Evolutionary conservation across 2,888 invertebrate species (phyloP).

Genomic region (Timandra comae): DNA sequence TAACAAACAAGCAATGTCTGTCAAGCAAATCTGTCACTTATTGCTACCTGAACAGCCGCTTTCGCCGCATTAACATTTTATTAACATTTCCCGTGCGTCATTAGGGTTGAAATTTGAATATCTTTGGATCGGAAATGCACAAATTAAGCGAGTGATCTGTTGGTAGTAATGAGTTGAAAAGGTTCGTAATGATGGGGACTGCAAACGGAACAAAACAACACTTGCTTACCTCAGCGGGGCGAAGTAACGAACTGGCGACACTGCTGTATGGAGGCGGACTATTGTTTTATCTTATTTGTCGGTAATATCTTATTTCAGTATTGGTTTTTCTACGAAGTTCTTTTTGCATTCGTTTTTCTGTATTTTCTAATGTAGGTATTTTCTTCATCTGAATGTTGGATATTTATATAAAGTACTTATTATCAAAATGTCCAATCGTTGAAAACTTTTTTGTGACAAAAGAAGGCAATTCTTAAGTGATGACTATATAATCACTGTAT

Average conservation of each 20-base stretch:
- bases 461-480: too few species aligned
- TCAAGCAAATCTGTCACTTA: slow-evolving; percentile 77
- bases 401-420: too few species aligned
- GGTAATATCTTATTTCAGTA: too few species aligned
- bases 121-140: slow-evolving; percentile 75
- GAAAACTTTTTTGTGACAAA: too few species aligned
- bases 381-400: too few species aligned
- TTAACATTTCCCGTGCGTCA: slow-evolving; percentile 73
- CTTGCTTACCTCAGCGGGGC: slow-evolving; percentile 61
- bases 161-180: slow-evolving; percentile 69
- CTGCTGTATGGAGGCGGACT: slow-evolving; percentile 37
- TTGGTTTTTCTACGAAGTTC: too few species aligned
- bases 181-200: slow-evolving; percentile 68
- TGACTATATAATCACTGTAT: too few species aligned
- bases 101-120: slow-evolving; percentile 75
- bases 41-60: slow-evolving; percentile 59
- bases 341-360: too few species aligned
- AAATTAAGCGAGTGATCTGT: slow-evolving; percentile 76
- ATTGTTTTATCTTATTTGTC: slow-evolving; percentile 6
- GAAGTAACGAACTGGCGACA: slow-evolving; percentile 44
- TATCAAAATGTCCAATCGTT: too few species aligned
- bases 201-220: slow-evolving; percentile 68
- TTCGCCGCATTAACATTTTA: slow-evolving; percentile 73
- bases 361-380: too few species aligned
- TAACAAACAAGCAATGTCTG: slow-evolving; percentile 64